These are phyloP conservation scores for Stichopus chloronotus DNA, from an alignment of 35 echinoderm and acorn worm genomes.

Conservation along the genomic window DNA sequence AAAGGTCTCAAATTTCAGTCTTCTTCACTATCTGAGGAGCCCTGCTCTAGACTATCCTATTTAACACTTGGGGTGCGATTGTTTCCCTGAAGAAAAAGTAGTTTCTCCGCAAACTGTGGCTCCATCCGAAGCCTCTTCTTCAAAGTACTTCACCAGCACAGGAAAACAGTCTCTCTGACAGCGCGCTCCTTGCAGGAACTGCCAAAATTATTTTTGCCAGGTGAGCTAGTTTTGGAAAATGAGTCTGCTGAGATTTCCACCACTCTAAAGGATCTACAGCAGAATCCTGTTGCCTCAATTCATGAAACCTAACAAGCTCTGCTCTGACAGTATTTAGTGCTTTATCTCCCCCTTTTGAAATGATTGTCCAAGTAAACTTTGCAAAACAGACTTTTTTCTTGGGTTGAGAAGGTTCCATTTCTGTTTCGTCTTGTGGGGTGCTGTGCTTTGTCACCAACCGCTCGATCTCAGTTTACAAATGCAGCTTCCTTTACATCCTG, in stretches of 20 bases:
- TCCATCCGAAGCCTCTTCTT: slow-evolving; percentile 26
- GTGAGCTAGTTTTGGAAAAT: background rate
- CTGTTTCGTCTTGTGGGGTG: background rate
- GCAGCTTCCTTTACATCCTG: slow-evolving; percentile 11
- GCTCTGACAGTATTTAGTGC: background rate
- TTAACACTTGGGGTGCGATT: no score
- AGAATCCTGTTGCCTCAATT: background rate
- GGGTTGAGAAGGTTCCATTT: slow-evolving; percentile 2
- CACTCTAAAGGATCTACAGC: slow-evolving; percentile 21
- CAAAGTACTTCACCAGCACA: slow-evolving; percentile 18
- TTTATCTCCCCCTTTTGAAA: background rate
- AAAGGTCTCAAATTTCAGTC: no score
- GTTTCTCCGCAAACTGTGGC: background rate
- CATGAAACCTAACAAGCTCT: background rate
- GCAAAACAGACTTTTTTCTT: background rate
- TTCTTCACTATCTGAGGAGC: no score
- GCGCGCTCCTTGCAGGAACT: slow-evolving; percentile 32
- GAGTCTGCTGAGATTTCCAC: background rate
- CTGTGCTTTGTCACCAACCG: background rate
- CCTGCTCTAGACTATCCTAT: no score
- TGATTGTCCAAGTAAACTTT: slow-evolving; percentile 8
- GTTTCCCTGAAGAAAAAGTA: slow-evolving; percentile 15
- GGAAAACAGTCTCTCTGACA: slow-evolving; percentile 38
- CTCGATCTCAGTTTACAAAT: background rate
- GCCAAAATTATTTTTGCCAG: slow-evolving; percentile 16